Conservation (phyloP, 2,797 vertebrate species). For the Catharus ustulatus region DNA sequence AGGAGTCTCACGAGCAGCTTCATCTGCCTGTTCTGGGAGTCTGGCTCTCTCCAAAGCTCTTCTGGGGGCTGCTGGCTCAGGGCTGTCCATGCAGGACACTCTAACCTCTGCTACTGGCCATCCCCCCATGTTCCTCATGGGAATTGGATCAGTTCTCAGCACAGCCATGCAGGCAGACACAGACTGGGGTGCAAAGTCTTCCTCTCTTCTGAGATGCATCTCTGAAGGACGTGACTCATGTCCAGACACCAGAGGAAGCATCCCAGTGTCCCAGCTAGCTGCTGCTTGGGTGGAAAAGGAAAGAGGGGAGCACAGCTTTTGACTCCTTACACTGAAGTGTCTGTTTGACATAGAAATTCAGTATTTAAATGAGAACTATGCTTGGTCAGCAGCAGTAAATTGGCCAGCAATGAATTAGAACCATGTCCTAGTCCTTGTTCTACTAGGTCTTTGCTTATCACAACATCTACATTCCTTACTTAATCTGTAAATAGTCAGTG, state of each 20-base stretch:
- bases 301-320: background rate
- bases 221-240: accelerated
- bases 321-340: background rate
- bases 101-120: background rate
- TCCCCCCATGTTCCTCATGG: accelerated
- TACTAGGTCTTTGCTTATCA: background rate
- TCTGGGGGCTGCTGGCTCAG: background rate
- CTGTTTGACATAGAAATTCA: background rate
- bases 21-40: accelerated
- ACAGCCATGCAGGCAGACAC: background rate
- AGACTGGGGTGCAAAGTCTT: background rate
- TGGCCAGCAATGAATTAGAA: background rate
- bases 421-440: background rate
- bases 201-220: background rate
- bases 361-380: background rate
- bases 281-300: background rate
- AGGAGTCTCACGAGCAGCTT: background rate
- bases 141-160: background rate
- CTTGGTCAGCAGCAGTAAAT: background rate
- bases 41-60: background rate
- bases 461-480: background rate
- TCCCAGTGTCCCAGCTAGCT: background rate
- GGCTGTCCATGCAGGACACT: background rate
- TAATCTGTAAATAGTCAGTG: background rate
- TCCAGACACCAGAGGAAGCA: background rate